These are phyloP conservation scores for Mesocentrotus franciscanus DNA, from an alignment of 53 echinoderm and acorn worm genomes.

Conservation along the genomic window DNA sequence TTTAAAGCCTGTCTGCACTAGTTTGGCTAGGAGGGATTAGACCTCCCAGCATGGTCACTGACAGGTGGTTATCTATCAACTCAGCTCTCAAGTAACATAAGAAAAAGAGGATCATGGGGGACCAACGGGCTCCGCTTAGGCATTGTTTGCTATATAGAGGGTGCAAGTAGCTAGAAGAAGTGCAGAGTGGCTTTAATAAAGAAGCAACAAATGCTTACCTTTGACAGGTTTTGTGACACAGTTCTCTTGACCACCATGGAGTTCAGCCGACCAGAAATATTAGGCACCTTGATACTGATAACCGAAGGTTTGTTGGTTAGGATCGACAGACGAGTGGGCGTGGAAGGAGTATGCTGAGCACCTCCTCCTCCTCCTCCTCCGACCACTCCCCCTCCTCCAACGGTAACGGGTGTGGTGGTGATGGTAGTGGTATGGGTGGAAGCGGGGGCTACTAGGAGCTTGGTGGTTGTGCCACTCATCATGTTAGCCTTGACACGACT, in stretches of 20 bases:
- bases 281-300: conserved; percentile 89
- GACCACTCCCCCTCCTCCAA: conserved; percentile 52
- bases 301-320: conserved; percentile 93
- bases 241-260: conserved; percentile 58
- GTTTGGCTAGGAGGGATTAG: too few species aligned
- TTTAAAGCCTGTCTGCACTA: too few species aligned
- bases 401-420: conserved; percentile 69
- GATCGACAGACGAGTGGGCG: conserved; percentile 93
- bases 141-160: too few species aligned
- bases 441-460: conserved; percentile 53
- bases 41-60: too few species aligned
- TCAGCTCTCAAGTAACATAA: too few species aligned
- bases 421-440: conserved; percentile 59
- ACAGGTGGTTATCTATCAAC: too few species aligned
- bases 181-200: too few species aligned
- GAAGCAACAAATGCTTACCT: conserved; percentile 26
- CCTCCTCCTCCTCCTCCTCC: conserved; percentile 50
- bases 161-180: too few species aligned
- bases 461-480: conserved; percentile 49
- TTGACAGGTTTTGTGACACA: conserved; percentile 36
- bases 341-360: conserved; percentile 71
- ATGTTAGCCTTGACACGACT: conserved; percentile 54
- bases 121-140: too few species aligned
- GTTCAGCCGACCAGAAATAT: conserved; percentile 79
- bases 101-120: too few species aligned